phyloP scores from a whole-genome alignment of 2,888 invertebrate genomes.

The Hydropsyche betteni region DNA sequence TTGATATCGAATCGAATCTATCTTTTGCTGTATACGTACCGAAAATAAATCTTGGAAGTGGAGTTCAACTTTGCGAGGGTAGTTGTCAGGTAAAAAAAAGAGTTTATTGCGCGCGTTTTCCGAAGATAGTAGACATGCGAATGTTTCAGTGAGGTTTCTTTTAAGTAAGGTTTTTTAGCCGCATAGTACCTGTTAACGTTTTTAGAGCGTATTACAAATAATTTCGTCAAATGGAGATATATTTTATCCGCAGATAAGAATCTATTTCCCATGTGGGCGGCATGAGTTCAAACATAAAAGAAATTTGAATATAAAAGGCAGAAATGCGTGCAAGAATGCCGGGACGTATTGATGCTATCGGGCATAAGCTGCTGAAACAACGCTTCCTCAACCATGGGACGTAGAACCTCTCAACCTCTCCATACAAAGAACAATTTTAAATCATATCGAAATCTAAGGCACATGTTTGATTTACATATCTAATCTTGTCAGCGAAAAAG shows the following conservation, averaged over 20 bases:
- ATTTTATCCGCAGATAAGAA: constrained; percentile 42
- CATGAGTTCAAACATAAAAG: constrained; percentile 41
- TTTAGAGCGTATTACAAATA: constrained; percentile 31
- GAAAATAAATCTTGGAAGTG: neutral
- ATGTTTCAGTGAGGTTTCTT: neutral
- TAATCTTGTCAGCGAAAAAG: no score
- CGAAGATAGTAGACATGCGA: constrained; percentile 30
- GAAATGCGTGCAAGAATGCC: constrained; percentile 47
- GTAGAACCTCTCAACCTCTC: neutral
- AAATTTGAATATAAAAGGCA: constrained; percentile 47
- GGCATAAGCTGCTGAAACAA: neutral
- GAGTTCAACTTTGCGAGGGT: neutral
- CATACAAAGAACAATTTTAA: no score
- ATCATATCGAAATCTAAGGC: no score
- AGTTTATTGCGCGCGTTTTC: constrained; percentile 4
- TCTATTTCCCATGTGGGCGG: constrained; percentile 42
- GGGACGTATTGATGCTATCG: constrained; percentile 34
- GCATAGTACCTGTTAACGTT: constrained; percentile 14
- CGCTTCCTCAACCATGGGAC: constrained; percentile 8
- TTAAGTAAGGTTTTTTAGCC: neutral
- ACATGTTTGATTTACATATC: no score
- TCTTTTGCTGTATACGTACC: no score
- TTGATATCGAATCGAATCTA: no score
- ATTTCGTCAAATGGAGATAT: constrained; percentile 44
- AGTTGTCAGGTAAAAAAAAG: neutral